Evolutionary conservation across 2,797 vertebrate genomes (phyloP).

Genomic region (Falco naumanni): DNA sequence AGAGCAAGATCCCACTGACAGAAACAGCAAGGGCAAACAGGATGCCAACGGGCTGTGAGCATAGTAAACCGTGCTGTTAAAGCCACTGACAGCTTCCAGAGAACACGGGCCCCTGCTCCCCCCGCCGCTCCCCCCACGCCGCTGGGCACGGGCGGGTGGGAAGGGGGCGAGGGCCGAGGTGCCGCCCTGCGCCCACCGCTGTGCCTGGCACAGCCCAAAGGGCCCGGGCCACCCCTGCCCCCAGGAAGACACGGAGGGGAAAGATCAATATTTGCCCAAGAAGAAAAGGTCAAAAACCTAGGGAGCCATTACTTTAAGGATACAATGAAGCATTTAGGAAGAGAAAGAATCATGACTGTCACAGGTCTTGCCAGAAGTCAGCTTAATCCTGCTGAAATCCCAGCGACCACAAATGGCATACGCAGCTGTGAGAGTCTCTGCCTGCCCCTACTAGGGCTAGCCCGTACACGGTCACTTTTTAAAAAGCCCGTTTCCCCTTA

Average conservation of each 20-base stretch:
- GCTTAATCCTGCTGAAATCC: neutral
- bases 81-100: neutral
- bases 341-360: neutral
- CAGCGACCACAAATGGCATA: neutral
- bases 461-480: neutral
- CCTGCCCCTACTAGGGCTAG: neutral
- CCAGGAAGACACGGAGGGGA: neutral
- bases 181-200: fast-evolving
- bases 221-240: fast-evolving
- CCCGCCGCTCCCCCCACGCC: fast-evolving
- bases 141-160: neutral
- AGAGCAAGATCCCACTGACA: neutral
- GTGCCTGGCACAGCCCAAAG: neutral
- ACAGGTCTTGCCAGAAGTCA: neutral
- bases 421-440: neutral
- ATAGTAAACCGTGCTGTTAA: neutral
- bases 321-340: neutral
- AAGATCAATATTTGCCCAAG: neutral
- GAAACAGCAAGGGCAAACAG: neutral
- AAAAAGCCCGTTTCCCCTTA: constrained; percentile 15
- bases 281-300: neutral
- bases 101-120: neutral
- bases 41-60: neutral
- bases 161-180: fast-evolving
- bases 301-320: neutral